Percentiles rank a stretch among this genome's conserved stretches.
These are phyloP conservation scores for Pelochelys cantorii DNA, from an alignment of 2,797 vertebrate species.

Conservation along the genomic window DNA sequence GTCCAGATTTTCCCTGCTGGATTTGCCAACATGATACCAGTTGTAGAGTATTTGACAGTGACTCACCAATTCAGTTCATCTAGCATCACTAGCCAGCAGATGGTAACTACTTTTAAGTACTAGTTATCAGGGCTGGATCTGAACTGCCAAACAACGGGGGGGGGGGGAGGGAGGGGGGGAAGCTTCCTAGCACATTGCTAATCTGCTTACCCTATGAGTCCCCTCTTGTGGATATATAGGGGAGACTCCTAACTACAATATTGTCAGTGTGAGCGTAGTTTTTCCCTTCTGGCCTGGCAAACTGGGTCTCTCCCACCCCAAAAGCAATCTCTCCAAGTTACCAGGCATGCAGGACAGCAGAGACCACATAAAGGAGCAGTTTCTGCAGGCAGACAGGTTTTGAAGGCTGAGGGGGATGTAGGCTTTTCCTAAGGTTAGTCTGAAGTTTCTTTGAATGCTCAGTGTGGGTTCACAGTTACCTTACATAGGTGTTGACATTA, in stretches of 20 bases:
- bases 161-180: neutral
- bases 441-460: neutral
- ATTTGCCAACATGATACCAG: rapidly evolving
- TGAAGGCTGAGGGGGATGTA: neutral
- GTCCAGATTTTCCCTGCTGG: neutral
- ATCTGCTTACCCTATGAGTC: neutral
- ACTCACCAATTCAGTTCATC: neutral
- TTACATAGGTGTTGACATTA: neutral
- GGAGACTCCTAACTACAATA: neutral
- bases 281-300: neutral
- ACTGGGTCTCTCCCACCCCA: neutral
- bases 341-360: neutral
- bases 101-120: neutral
- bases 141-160: neutral
- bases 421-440: constrained; percentile 10
- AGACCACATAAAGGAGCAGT: neutral
- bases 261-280: neutral
- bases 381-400: neutral
- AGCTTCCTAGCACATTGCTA: neutral
- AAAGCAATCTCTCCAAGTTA: neutral
- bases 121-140: neutral
- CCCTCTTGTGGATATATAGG: neutral
- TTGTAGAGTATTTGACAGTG: neutral
- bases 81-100: neutral
- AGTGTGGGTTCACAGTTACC: neutral